Base-by-base conservation (phyloP, 2,888 invertebrate species). In the Platycnemis pennipes region DNA sequence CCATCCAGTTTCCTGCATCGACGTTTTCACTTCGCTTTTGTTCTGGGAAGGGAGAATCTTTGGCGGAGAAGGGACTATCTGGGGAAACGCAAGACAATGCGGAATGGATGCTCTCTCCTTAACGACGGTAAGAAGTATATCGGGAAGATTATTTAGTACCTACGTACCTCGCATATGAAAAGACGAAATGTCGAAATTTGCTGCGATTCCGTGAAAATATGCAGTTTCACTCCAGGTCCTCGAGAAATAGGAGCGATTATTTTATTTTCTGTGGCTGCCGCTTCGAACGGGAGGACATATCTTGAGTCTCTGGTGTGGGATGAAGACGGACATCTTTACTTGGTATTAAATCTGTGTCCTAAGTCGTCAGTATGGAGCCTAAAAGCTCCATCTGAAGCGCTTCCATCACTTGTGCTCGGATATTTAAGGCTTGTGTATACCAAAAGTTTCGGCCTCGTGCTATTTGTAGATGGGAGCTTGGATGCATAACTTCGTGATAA, bases 1-100 rank as follows among this genome's bases (percentile, higher is more conserved):
- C 77, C 13, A 2, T n/a, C 77, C n/a, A 77, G 77, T 77, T 77
- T n/a, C n/a, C 77, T n/a, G 46, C 45, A 46, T 87, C 87, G 45
- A 87, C n/a, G 37, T 46, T 42, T 46, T 46, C 44, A n/a, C 87
- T 45, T 46, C 87, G 22, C 46, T 46, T 87, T 87, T 87, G 87
- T 87, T 46, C 46, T 87, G 87, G 46, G n/a, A 87, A 45, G n/a
- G n/a, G 87, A 16, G 11, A 16, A 22, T 63, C 26, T 63, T 63
- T 26, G 8, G 22, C 26, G 77, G 37, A 4, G 37, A 49, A 49
- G 63, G 63, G n/a, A 53, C 8, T 49, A 49, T 49, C 49, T 63
- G 37, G 3, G 31, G 26, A 2, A 37, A n/a, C n/a, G 26, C 16
- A 16, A 77, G 26, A 77, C 77, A 37, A n/a, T 77, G 37, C 37